These are phyloP conservation scores for Stenoptilia bipunctidactyla DNA, from an alignment of 2,888 invertebrate genomes.

Conservation along the genomic window DNA sequence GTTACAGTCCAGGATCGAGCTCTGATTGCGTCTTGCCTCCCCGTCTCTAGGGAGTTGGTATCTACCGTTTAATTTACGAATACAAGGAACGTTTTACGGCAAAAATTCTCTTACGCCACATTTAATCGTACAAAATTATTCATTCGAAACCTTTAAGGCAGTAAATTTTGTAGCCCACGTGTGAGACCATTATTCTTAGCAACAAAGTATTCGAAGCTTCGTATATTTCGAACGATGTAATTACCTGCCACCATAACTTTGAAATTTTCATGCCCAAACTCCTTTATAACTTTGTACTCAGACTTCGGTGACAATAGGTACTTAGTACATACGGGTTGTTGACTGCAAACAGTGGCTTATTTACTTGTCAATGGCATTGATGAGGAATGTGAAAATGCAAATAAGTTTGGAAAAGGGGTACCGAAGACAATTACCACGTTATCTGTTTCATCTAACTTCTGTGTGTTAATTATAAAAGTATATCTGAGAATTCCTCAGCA, in stretches of 20 bases:
- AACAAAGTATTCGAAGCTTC: conserved; percentile 1
- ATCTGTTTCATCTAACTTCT: no score
- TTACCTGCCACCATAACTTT: conserved; percentile 1
- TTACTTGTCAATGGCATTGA: no score
- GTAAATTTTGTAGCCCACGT: neutral
- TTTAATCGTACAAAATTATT: conserved; percentile 27
- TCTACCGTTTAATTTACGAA: conserved; percentile 64
- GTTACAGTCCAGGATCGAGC: conserved; percentile 55
- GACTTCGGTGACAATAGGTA: no score
- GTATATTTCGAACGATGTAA: conserved; percentile 1
- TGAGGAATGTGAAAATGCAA: no score
- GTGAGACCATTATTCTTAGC: conserved; percentile 1
- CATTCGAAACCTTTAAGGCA: conserved; percentile 7
- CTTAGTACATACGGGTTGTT: no score
- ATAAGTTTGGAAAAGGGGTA: no score
- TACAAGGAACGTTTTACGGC: conserved; percentile 57
- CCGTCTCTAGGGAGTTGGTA: conserved; percentile 39
- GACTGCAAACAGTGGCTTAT: no score
- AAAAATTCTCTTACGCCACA: conserved; percentile 23
- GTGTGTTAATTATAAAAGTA: no score
- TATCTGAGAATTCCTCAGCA: no score
- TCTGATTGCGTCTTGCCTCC: conserved; percentile 54
- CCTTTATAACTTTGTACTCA: neutral
- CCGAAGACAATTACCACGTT: no score
- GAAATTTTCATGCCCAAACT: neutral